Evolutionary conservation across 2,113 vertebrate species (phyloP).

Genomic region (Amblyopsis rosae): DNA sequence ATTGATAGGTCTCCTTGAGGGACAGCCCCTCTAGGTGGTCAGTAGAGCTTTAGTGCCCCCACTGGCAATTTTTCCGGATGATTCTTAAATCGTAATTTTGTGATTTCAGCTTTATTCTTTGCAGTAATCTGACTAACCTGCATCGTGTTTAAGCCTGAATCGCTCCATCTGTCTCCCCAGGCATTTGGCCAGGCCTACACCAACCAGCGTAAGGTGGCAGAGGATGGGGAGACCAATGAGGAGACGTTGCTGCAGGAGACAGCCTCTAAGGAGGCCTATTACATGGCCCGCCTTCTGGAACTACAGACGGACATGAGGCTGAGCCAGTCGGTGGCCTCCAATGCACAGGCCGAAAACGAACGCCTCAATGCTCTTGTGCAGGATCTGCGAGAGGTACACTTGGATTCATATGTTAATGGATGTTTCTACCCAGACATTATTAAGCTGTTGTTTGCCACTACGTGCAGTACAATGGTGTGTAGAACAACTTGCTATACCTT

Average conservation of each 20-base stretch:
- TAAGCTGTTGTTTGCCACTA: too few species aligned
- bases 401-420: background rate
- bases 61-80: background rate
- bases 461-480: too few species aligned
- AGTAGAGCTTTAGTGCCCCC: slow-evolving; percentile 9
- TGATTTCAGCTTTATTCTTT: background rate
- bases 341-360: slow-evolving; percentile 88
- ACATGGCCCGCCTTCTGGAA: slow-evolving; percentile 88
- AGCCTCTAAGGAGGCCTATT: slow-evolving; percentile 94
- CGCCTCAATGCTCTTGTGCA: slow-evolving; percentile 82
- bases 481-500: too few species aligned
- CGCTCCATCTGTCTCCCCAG: slow-evolving; percentile 64
- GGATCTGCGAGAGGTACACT: slow-evolving; percentile 90
- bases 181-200: slow-evolving; percentile 97
- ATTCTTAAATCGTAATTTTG: too few species aligned
- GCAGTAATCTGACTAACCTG: background rate
- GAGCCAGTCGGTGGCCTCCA: slow-evolving; percentile 84
- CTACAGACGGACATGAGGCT: slow-evolving; percentile 90
- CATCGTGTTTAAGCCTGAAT: background rate
- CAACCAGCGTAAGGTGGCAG: slow-evolving; percentile 94
- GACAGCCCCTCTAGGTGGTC: slow-evolving; percentile 16
- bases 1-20: slow-evolving; percentile 46
- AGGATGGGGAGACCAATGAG: slow-evolving; percentile 93
- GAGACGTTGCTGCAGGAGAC: slow-evolving; percentile 95
- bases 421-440: too few species aligned